A percentile compares a stretch with the other conserved stretches of the same genome.
Evolutionary conservation across 2,113 vertebrate genomes (phyloP).

Genomic region (Bombycilla garrulus): DNA sequence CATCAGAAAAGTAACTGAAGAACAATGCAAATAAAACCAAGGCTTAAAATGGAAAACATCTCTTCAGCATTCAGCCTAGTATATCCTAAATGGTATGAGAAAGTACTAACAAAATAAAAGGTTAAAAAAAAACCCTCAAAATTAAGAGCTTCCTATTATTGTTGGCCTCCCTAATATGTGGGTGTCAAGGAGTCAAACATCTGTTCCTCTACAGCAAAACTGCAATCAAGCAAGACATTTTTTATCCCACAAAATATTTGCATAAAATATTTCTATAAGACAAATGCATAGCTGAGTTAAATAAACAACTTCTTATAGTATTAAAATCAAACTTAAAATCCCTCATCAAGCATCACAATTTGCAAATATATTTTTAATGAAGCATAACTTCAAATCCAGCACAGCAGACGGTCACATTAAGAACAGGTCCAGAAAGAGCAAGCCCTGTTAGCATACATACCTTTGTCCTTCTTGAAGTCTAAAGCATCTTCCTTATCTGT

Average conservation of each 20-base stretch:
- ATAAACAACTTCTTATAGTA: neutral
- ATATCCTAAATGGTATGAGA: neutral
- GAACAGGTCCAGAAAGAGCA: neutral
- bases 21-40: neutral
- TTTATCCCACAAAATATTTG: neutral
- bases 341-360: neutral
- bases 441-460: constrained; percentile 20
- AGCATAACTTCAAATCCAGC: neutral
- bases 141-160: neutral
- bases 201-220: neutral
- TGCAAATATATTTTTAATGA: neutral
- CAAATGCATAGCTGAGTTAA: neutral
- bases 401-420: neutral
- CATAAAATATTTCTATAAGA: neutral
- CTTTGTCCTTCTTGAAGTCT: constrained; percentile 88
- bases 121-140: neutral
- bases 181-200: neutral
- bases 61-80: neutral
- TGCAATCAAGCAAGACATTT: neutral
- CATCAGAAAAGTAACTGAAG: neutral
- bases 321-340: neutral
- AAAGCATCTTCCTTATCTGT: constrained; percentile 87
- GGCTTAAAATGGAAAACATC: neutral
- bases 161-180: neutral
- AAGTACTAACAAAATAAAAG: neutral